Evolutionary conservation across 2,797 vertebrate genomes (phyloP), one percentile per base, ranked within the genome.

Genomic region (Avahi laniger): DNA sequence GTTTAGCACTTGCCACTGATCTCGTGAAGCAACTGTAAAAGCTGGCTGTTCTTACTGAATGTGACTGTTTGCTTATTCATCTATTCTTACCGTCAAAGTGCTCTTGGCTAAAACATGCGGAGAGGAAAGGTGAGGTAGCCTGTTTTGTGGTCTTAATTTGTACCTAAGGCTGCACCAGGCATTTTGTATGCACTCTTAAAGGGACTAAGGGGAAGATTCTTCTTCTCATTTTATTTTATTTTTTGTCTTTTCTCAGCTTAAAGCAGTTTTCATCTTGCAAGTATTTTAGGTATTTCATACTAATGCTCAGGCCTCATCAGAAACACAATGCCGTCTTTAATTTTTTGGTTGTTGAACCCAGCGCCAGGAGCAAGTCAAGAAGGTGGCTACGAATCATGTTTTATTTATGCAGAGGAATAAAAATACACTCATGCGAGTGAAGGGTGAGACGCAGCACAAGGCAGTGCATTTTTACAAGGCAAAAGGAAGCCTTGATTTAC

Each of bases 401-500:
- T 98, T 98, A 98, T 98, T 98, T 97, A 97, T 97, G 57, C 35
- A 61, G n/a, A 93, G 69, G 92, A 97, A 98, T 98, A 97, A 97
- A 97, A 97, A 98, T 97, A 87, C 86, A 97, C 43, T 94, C 82
- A 35, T 92, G 97, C 63, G 80, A 96, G 97, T 97, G 96, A 98
- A 97, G 95, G 95, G 97, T 97, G 89, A 97, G 95, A 95, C 78
- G 79, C 96, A 97, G 95, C 93, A 92, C 1, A 89, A 98, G 96
- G 95, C 95, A 96, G 97, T 96, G 80, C 96, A 97, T 97, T 98
- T 98, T 98, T 98, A 97, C 97, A 96, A 96, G 97, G 96, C 96
- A 97, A 98, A 97, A 57, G 78, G 97, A 98, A 98, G 96, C 28
- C 95, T 98, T 99, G 98, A 98, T 98, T 98, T 98, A 99, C 72